phyloP scores from a whole-genome alignment of 2,113 vertebrate genomes.

The Percina caprodes region DNA sequence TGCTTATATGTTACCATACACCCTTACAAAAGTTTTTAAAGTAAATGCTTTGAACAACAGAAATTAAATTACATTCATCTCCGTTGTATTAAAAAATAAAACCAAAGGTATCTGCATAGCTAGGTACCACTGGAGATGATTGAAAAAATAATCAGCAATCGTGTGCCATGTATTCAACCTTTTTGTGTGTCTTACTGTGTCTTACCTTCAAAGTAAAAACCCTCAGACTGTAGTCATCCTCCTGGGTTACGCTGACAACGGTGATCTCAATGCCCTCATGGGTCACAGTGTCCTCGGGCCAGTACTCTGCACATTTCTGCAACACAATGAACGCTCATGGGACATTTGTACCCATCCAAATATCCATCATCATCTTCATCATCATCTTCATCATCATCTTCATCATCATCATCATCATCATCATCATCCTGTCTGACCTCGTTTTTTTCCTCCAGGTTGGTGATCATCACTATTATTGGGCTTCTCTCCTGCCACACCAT shows the following conservation, averaged over 20 bases:
- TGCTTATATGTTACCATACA: not conserved
- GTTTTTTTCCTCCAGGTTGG: constrained; percentile 98
- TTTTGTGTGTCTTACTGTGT: not conserved
- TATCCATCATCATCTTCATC: not conserved
- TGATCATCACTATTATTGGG: constrained; percentile 99
- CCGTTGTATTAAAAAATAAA: too few species aligned
- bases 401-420: not conserved
- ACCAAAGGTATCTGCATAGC: too few species aligned
- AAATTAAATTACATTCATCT: not conserved
- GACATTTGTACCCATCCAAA: not conserved
- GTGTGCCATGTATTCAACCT: not conserved
- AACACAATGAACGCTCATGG: constrained; percentile 31
- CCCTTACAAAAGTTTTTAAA: not conserved
- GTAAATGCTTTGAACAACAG: not conserved
- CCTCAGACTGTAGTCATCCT: constrained; percentile 95
- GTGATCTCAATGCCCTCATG: constrained; percentile 93
- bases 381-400: not conserved
- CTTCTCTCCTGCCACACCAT: constrained; percentile 98
- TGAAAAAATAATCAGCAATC: not conserved
- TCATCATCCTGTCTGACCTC: constrained; percentile 84
- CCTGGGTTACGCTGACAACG: constrained; percentile 90
- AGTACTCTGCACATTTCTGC: constrained; percentile 98
- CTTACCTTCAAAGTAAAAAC: constrained; percentile 95
- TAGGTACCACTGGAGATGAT: too few species aligned
- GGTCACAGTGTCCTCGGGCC: constrained; percentile 93